Conservation (phyloP, 2,888 invertebrate species). For the Pyrrhia umbra region DNA sequence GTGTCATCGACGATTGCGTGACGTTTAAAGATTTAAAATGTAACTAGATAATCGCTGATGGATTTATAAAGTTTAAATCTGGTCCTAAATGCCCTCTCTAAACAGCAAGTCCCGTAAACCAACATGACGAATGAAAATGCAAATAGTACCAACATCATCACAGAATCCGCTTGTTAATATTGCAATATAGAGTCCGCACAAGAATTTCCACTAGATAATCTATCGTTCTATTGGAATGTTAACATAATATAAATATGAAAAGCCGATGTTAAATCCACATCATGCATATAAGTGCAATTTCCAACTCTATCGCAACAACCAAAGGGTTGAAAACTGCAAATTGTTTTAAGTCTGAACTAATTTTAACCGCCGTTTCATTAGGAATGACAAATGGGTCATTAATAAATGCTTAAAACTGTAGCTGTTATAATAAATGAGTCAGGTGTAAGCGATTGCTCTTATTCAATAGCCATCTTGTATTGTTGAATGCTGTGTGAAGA, state of each 20-base stretch:
- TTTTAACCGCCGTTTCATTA: constrained; percentile 58
- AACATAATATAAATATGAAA: constrained; percentile 52
- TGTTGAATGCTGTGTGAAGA: constrained; percentile 53
- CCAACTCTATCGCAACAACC: constrained; percentile 20
- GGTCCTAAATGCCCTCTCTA: background rate
- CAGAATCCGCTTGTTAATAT: constrained; percentile 26
- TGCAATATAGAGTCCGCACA: constrained; percentile 41
- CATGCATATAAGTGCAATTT: constrained; percentile 7
- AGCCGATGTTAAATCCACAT: constrained; percentile 25
- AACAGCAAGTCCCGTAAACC: background rate
- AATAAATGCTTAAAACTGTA: constrained; percentile 61
- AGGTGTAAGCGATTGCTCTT: constrained; percentile 50
- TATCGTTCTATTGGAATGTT: constrained; percentile 40
- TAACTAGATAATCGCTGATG: too few relatives aligned
- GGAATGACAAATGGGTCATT: constrained; percentile 64
- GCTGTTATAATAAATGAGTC: constrained; percentile 64
- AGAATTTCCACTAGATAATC: constrained; percentile 47
- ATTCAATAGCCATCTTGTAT: constrained; percentile 38
- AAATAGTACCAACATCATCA: constrained; percentile 14
- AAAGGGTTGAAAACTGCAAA: constrained; percentile 38
- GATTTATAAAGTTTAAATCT: constrained; percentile 5
- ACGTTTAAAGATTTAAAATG: too few relatives aligned
- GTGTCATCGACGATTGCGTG: too few relatives aligned
- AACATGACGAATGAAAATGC: constrained; percentile 32
- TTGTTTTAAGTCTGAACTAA: constrained; percentile 22